Evolutionary conservation across 2,888 invertebrate genomes (phyloP), one percentile per base, ranked within the genome.

Genomic region (Andrena trimmerana): DNA sequence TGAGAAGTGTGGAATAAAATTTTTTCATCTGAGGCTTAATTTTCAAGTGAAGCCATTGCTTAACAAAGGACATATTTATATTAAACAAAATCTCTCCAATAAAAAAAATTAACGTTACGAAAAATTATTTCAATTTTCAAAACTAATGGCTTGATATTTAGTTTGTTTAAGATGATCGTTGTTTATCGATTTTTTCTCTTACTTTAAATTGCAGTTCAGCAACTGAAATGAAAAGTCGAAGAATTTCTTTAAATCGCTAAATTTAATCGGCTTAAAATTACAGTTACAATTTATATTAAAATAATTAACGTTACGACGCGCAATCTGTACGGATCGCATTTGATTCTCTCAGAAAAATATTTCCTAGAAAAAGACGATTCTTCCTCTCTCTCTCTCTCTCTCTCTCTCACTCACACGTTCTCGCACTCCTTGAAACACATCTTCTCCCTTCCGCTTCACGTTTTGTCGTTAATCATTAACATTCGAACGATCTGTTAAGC

Each of bases 231-330:
- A 42, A 33, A n/a, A 57, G 7, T 20, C 7, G 4, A 7, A 20
- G 8, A 7, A 6, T 16, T 69, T 20, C 27, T 78, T 78, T 24
- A 48, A 67, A 62, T 74, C 31, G 66, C 78, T 74, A 78, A 31
- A 67, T 75, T 78, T 78, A 78, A 75, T 75, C 48, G 6, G n/a
- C 54, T 78, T 75, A 67, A 48, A 62, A 31, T 54, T 78, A 78
- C 67, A 78, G 50, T 74, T 74, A 67, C n/a, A 29, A 27, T 79
- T 69, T 76, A 79, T 79, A 76, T 76, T 76, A 79, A 79, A 79
- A 76, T 76, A 79, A 79, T 63, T 20, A 76, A 69, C 48, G 20
- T 76, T 69, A 69, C 33, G 36, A 50, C 63, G 27, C 63, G 50
- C 24, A 50, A 76, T 31, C 62, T 42, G 29, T 70, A 63, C 8